Evolutionary conservation across 1,140 invertebrate genomes (phyloP), one percentile per base, ranked within the genome.

Genomic region (Ceratosolen fusciceps): DNA sequence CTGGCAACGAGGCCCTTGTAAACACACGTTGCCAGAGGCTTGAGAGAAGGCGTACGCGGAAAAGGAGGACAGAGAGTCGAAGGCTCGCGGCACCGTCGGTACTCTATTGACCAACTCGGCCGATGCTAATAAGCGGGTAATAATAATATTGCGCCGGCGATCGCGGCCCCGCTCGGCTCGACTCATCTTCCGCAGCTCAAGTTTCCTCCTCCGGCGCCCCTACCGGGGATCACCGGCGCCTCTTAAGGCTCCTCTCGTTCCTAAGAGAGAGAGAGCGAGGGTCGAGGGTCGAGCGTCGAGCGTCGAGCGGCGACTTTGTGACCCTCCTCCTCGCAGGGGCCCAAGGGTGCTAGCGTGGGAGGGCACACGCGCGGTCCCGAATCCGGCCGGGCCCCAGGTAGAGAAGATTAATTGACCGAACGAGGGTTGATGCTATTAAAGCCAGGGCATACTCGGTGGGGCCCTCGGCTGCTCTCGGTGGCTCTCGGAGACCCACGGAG

Each of bases 371-470:
- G 47, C 49, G 47, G 16, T n/a, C n/a, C n/a, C n/a, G 9, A 43
- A 7, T 4, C 24, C 24, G 19, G 29, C 49, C 9, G 24, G 39
- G 34, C 26, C 21, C 26, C 74, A 65, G 58, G 72, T 74, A 74
- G 43, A 74, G 12, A 76, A 83, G 80, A 81, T 79, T 79, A 84
- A 83, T 82, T 86, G 83, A 86, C 82, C 82, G 83, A 85, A 84
- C 82, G 83, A 85, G 83, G 86, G 84, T 84, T 52, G 79, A 84
- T 70, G 82, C 85, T 84, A 86, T 86, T 86, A 85, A 83, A 85
- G 85, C 77, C 81, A n/a, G 79, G n/a, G 21, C 34, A 2, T 68
- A 21, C 67, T 68, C 67, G 67, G 67, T 37, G 7, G 14, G 9
- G 34, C 19, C 49, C 2, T 52, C 49, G 49, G 12, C 39, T 12